Base-by-base conservation (phyloP, 2,888 invertebrate species). In the Nomada lathburiana region DNA sequence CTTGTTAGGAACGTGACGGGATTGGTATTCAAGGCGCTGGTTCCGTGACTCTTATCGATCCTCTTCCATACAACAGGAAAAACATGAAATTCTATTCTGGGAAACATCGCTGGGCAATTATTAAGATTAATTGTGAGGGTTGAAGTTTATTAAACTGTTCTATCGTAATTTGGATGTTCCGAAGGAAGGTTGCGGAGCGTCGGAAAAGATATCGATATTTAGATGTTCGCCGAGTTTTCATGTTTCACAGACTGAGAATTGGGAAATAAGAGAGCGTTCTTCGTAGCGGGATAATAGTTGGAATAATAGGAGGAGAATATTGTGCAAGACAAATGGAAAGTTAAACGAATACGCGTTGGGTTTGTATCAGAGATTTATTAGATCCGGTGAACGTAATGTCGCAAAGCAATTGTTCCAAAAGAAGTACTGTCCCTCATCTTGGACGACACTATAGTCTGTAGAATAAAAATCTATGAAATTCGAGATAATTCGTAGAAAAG, bases 1-100 rank as follows among this genome's bases (percentile, higher is more conserved):
- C 77, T 50, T 62, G 65, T 57, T 3, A 10, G 55, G 18, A 52
- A 47, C 59, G 20, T 23, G 52, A 65, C 52, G 73, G 16, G 29
- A 60, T 67, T 50, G 67, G 55, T 63, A 70, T 57, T 64, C 26
- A 23, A 7, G 13, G 29, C n/a, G 4, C 1, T 16, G 23, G 29
- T 36, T 16, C 53, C 62, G 71, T 20, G 36, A 20, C 50, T n/a
- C 52, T 36, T 53, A 53, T 20, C 36, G 29, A 53, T 67, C 64
- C 18, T 62, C 7, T 11, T 18, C 29, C 44, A 29, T 9, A 1
- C 9, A 42, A 42, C 36, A 13, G 62, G 10, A 10, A 42, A n/a
- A 62, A 20, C 20, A 11, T 4, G n/a, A 3, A 13, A 16, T 47
- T 13, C 47, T 47, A 47, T 47, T 47, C 47, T 16, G 47, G 47